Percentiles rank a stretch among this genome's conserved stretches.
phyloP scores from a whole-genome alignment of 2,797 vertebrate genomes.

The Acomys russatus region DNA sequence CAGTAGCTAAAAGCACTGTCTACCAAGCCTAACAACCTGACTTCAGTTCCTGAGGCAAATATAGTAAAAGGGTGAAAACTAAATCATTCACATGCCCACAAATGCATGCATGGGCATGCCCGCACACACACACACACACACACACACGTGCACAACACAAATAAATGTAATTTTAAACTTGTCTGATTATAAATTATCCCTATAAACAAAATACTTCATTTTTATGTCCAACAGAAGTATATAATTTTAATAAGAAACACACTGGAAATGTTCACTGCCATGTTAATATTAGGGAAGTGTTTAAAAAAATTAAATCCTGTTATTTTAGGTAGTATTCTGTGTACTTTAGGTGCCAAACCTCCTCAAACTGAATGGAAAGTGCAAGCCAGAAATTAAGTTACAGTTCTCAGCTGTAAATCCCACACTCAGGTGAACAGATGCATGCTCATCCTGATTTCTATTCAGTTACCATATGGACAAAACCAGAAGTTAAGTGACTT shows the following conservation, averaged over 20 bases:
- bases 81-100: not conserved
- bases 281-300: not conserved
- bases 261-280: not conserved
- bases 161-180: not conserved
- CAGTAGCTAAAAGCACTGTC: not conserved
- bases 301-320: constrained; percentile 21
- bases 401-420: not conserved
- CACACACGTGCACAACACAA: not conserved
- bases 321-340: not conserved
- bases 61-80: not conserved
- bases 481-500: not conserved
- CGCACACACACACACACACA: too few relatives aligned
- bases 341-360: not conserved
- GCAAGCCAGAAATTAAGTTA: not conserved
- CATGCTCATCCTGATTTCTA: constrained; percentile 18
- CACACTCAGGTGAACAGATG: not conserved
- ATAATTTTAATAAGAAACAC: not conserved
- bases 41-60: not conserved
- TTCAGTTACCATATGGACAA: not conserved
- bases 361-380: not conserved
- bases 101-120: too few relatives aligned
- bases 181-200: not conserved
- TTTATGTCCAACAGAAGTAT: not conserved
- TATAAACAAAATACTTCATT: constrained; percentile 10
- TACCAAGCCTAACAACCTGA: not conserved